Conservation (phyloP, 2,797 vertebrate species). For the Fratercula arctica region DNA sequence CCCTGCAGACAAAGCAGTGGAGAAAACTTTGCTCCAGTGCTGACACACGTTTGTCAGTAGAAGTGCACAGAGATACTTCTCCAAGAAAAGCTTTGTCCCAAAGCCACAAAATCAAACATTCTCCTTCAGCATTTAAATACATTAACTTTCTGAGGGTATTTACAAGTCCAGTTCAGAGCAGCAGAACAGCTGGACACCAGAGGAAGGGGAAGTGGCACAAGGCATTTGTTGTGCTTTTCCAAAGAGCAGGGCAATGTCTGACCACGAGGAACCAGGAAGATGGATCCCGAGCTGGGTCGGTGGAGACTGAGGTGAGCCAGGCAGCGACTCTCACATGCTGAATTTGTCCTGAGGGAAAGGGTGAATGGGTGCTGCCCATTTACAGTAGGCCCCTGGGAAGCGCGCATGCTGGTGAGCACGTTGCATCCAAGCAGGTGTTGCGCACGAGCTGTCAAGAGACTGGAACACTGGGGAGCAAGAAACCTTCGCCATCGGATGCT, state of each 20-base stretch:
- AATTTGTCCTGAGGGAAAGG: slow-evolving; percentile 26
- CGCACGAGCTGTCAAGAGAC: background rate
- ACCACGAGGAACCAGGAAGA: slow-evolving; percentile 1
- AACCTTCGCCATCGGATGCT: background rate
- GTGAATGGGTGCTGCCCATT: background rate
- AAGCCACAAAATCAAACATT: slow-evolving; percentile 68
- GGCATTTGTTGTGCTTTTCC: slow-evolving; percentile 66
- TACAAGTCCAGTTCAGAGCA: slow-evolving; percentile 71
- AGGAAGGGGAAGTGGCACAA: slow-evolving; percentile 38
- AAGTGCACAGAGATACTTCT: slow-evolving; percentile 65
- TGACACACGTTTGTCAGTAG: slow-evolving; percentile 66
- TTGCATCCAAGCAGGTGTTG: background rate
- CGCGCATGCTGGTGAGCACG: background rate
- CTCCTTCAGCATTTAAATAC: slow-evolving; percentile 72
- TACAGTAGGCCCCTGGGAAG: background rate
- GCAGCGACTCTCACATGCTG: background rate
- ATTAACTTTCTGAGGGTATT: slow-evolving; percentile 59
- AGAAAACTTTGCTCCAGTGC: slow-evolving; percentile 67
- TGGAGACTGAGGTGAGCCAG: background rate
- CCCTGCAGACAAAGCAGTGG: slow-evolving; percentile 69
- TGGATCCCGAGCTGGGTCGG: background rate
- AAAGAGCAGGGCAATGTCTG: slow-evolving; percentile 24
- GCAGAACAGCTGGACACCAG: slow-evolving; percentile 49
- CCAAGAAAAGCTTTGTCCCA: slow-evolving; percentile 47
- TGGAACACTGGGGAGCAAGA: background rate